A percentile compares a stretch with the other conserved stretches of the same genome.
Evolutionary conservation across 2,797 vertebrate genomes (phyloP).

Genomic region (Esox lucius): DNA sequence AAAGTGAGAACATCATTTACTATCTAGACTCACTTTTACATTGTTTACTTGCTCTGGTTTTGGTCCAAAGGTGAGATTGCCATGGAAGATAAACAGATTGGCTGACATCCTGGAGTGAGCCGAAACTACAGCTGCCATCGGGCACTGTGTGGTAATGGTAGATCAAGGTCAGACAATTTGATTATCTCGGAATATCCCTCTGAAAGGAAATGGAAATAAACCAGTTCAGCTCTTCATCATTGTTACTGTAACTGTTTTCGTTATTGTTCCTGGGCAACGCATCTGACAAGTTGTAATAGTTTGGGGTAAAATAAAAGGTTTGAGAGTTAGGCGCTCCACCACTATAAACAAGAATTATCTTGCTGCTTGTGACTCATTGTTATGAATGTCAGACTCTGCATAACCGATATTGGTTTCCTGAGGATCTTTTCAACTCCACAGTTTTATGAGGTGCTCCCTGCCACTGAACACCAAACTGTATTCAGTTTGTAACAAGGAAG

Average conservation of each 20-base stretch:
- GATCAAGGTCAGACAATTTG: neutral
- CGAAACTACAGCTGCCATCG: neutral
- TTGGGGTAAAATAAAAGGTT: too few relatives aligned
- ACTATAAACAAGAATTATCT: neutral
- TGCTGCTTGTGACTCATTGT: neutral
- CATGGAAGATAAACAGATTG: neutral
- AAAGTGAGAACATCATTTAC: neutral
- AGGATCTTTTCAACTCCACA: neutral
- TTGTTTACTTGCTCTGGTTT: neutral
- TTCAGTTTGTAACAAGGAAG: neutral
- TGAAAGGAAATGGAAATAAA: neutral
- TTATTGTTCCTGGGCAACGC: too few relatives aligned
- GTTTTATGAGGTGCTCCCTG: neutral
- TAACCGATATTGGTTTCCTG: neutral
- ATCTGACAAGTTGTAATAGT: too few relatives aligned
- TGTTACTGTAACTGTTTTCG: too few relatives aligned
- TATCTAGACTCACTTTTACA: neutral
- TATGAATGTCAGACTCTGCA: neutral
- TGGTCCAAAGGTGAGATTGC: neutral
- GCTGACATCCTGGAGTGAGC: neutral
- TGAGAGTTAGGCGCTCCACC: neutral
- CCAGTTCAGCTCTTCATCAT: too few relatives aligned
- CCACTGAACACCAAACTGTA: neutral
- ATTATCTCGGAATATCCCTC: neutral
- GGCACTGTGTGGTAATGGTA: neutral